Base-by-base conservation (phyloP, 2,113 vertebrate genomes). In the Smithornis capensis region DNA sequence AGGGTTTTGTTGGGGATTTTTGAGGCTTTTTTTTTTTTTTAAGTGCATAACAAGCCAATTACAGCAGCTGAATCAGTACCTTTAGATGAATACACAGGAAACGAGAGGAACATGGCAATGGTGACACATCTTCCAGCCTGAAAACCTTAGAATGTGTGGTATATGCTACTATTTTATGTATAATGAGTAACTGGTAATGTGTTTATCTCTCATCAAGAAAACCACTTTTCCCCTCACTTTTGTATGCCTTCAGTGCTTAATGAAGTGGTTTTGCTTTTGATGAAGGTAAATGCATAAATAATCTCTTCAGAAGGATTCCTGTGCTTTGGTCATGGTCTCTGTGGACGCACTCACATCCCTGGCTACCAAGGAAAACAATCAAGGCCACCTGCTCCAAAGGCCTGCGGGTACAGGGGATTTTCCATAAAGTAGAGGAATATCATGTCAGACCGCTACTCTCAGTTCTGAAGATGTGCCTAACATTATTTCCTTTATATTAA, bases 31-130 rank as follows among this genome's bases (percentile, higher is more conserved):
- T 24, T 57, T 19, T 74, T 57, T 35, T 35, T 42, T 17, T 0
- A 67, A 93, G 64, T 44, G 35, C 59, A 47, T 80, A 90, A 92
- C 85, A 87, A 96, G 85, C 25, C 85, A 89, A 50, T 92, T 78
- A 70, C 29, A 90, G 76, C 40, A 68, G 56, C 85, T 95, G 92
- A 96, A 93, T 97, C 95, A 94, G 92, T 53, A 83, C 83, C 90
- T 95, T 24, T 8, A 45, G 83, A 90, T 96, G 93, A 96, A 97
- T 93, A 29, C 40, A 5, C 31, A 71, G 96, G 93, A 96, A 96
- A 97, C 81, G 76, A 97, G 93, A 90, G 47, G 63, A 95, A 33
- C 53, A 6, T 10, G 70, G 89, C 68, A 90, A 33, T 10, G 73
- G 92, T 89, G 92, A 94, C 73, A 95, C 87, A 96, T 94, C 83